Base-by-base conservation (phyloP, 1,140 invertebrate genomes). In the Calliphora vicina region DNA sequence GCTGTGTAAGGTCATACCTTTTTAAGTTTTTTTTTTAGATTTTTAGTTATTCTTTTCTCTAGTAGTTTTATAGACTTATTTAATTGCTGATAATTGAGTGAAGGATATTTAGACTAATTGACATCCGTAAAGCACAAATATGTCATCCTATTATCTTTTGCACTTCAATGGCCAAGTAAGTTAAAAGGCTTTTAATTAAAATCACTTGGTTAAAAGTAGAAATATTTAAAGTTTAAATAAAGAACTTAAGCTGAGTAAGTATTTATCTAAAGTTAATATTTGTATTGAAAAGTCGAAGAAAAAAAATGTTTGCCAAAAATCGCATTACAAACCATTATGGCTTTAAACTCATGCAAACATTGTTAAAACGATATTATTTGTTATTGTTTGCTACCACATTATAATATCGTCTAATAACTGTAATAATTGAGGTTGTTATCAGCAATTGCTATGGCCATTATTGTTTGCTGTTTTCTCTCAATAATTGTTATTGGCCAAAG, bases 181-280 rank as follows among this genome's bases (percentile, higher is more conserved):
- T 67, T 67, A 67, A 67, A 67, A 23, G 61, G n/a, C 23, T 67
- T 67, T 67, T 67, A 67, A 67, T 67, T 67, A 67, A 23, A 67
- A 23, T 8, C 23, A 23, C 13, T 15, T 57, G n/a, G 50, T 57
- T 57, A n/a, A n/a, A n/a, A n/a, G n/a, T n/a, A n/a, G n/a, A n/a
- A n/a, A n/a, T n/a, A n/a, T n/a, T n/a, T n/a, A n/a, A n/a, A n/a
- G n/a, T n/a, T n/a, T n/a, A n/a, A n/a, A n/a, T n/a, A n/a, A n/a
- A n/a, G n/a, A n/a, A n/a, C n/a, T n/a, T n/a, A n/a, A n/a, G n/a
- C n/a, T n/a, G n/a, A n/a, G n/a, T n/a, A n/a, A n/a, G n/a, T n/a
- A n/a, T n/a, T n/a, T n/a, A n/a, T n/a, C n/a, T n/a, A n/a, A n/a
- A n/a, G n/a, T n/a, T n/a, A n/a, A n/a, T n/a, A n/a, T n/a, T n/a